These are phyloP conservation scores for Epinephelus cyanopodus DNA, from an alignment of 2,113 vertebrate genomes.

Conservation along the genomic window DNA sequence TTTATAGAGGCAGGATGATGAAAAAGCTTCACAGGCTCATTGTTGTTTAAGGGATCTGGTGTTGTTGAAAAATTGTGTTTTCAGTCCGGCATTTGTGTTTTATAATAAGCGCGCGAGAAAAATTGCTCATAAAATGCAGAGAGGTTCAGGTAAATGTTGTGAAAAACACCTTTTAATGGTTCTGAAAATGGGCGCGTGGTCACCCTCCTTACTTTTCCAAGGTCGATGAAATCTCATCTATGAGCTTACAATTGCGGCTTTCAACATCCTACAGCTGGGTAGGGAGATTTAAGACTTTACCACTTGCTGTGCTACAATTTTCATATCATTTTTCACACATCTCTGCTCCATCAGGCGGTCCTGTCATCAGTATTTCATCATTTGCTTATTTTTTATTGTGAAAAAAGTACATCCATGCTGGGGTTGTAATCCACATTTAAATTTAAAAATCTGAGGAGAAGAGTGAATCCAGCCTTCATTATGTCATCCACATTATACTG, in stretches of 20 bases:
- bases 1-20: conserved; percentile 22
- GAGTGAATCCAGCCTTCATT: not conserved
- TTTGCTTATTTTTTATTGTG: conserved; percentile 62
- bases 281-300: conserved; percentile 26
- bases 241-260: conserved; percentile 39
- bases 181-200: conserved; percentile 3
- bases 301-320: conserved; percentile 23
- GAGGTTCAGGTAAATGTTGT: conserved; percentile 31
- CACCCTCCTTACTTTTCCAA: conserved; percentile 32
- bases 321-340: conserved; percentile 21
- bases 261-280: conserved; percentile 1
- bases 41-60: conserved; percentile 24
- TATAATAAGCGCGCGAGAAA: not conserved
- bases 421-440: conserved; percentile 25
- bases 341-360: conserved; percentile 31
- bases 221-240: conserved; percentile 30
- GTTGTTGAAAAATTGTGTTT: not conserved
- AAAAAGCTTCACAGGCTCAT: conserved; percentile 33
- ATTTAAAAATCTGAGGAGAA: conserved; percentile 54
- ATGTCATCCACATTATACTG: not conserved
- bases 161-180: conserved; percentile 29
- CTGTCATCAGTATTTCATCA: conserved; percentile 54
- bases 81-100: conserved; percentile 23
- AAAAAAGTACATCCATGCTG: conserved; percentile 21
- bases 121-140: conserved; percentile 19